Evolutionary conservation across 2,888 invertebrate genomes (phyloP).

Genomic region (Lithophane leautieri): DNA sequence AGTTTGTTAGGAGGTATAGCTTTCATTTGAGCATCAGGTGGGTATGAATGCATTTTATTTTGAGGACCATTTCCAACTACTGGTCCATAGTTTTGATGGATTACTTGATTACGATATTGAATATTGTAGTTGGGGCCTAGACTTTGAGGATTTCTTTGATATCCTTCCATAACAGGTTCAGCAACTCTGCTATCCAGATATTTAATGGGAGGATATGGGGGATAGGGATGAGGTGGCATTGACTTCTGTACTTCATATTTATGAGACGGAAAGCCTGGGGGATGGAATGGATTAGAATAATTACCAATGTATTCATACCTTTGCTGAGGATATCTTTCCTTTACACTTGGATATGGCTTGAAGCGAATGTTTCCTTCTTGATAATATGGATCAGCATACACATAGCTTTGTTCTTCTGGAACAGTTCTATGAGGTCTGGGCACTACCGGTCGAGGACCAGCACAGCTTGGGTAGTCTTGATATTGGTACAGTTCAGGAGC

Average conservation of each 20-base stretch:
- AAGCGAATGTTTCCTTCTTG: conserved; percentile 83
- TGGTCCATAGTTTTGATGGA: conserved; percentile 82
- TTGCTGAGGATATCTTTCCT: conserved; percentile 83
- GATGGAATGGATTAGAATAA: conserved; percentile 83
- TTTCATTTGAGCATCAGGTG: conserved; percentile 77
- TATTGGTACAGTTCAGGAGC: conserved; percentile 84
- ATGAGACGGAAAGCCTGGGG: conserved; percentile 78
- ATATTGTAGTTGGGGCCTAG: conserved; percentile 73
- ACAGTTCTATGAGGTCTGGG: conserved; percentile 77
- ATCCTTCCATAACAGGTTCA: conserved; percentile 81
- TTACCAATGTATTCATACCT: conserved; percentile 88
- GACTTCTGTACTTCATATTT: conserved; percentile 85
- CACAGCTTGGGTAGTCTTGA: conserved; percentile 82
- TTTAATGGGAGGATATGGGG: conserved; percentile 82
- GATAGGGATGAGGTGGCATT: conserved; percentile 79
- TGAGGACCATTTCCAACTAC: conserved; percentile 79
- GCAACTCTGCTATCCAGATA: conserved; percentile 82
- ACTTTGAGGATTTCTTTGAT: conserved; percentile 81
- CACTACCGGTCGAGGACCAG: conserved; percentile 79
- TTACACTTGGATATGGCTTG: conserved; percentile 85
- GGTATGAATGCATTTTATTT: conserved; percentile 81
- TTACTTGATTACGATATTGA: conserved; percentile 80
- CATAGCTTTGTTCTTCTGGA: conserved; percentile 80
- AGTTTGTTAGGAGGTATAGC: conserved; percentile 78
- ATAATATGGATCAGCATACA: conserved; percentile 82